Evolutionary conservation across 2,113 vertebrate genomes (phyloP).

Genomic region (Terrapene triunguis): DNA sequence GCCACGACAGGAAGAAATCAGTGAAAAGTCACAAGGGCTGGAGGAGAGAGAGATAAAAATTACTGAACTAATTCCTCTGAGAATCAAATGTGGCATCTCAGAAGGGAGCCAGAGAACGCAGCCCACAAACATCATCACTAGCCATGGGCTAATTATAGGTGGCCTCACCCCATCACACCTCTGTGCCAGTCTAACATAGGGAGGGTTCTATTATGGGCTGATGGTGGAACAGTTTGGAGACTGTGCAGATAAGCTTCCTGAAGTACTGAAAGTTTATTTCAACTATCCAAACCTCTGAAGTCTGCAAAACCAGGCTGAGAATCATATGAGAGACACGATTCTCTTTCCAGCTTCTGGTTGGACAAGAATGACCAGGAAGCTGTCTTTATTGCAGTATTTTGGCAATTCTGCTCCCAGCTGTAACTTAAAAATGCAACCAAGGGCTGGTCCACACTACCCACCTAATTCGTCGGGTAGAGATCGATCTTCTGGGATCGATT

Average conservation of each 20-base stretch:
- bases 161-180: not conserved
- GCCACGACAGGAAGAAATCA: slow-evolving; percentile 35
- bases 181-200: not conserved
- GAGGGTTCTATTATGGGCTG: slow-evolving; percentile 6
- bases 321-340: not conserved
- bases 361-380: slow-evolving; percentile 9
- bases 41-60: slow-evolving; percentile 43
- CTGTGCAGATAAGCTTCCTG: slow-evolving; percentile 41
- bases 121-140: not conserved
- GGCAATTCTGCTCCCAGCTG: not conserved
- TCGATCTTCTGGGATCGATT: too few relatives aligned
- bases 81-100: slow-evolving; percentile 32
- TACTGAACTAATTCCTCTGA: slow-evolving; percentile 35
- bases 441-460: too few relatives aligned
- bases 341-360: not conserved
- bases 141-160: not conserved
- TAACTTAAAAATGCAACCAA: not conserved
- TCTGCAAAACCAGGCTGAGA: not conserved
- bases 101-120: slow-evolving; percentile 42
- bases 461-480: too few relatives aligned
- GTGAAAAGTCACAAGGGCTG: slow-evolving; percentile 20
- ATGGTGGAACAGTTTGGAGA: slow-evolving; percentile 11
- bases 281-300: not conserved
- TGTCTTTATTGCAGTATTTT: not conserved
- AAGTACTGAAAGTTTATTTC: slow-evolving; percentile 24